phyloP scores from a whole-genome alignment of 37 sponge, comb jelly and placozoan genomes.

The Beroe ovata region DNA sequence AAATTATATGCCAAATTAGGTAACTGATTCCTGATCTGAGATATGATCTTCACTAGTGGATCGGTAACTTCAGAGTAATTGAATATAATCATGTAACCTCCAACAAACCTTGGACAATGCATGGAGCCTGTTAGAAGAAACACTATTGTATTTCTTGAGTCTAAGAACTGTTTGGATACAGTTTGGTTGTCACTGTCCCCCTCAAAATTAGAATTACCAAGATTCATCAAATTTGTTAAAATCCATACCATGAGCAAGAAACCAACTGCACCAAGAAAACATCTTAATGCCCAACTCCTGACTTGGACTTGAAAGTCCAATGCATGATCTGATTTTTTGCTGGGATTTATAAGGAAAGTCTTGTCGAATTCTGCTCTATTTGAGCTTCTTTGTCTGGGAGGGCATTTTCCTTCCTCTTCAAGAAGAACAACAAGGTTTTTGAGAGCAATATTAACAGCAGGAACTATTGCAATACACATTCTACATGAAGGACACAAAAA shows the following conservation, averaged over 20 bases:
- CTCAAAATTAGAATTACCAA: neutral
- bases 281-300: no score
- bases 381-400: no score
- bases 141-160: neutral
- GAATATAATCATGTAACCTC: conserved; percentile 1
- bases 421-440: conserved; percentile 19
- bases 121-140: neutral
- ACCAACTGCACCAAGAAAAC: no score
- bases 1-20: neutral
- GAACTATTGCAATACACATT: neutral
- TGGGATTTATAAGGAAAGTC: neutral
- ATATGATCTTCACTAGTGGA: neutral
- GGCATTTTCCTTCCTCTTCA: no score
- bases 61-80: neutral
- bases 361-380: neutral
- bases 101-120: conserved; percentile 22
- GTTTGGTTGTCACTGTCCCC: neutral
- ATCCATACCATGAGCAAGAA: neutral
- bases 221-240: neutral
- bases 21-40: conserved; percentile 15
- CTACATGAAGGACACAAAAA: conserved; percentile 43
- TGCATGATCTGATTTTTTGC: no score
- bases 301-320: no score
- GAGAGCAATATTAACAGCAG: conserved; percentile 56
- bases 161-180: neutral